phyloP scores from a whole-genome alignment of 2,888 invertebrate genomes.

The Hydrotaea diabolus region DNA sequence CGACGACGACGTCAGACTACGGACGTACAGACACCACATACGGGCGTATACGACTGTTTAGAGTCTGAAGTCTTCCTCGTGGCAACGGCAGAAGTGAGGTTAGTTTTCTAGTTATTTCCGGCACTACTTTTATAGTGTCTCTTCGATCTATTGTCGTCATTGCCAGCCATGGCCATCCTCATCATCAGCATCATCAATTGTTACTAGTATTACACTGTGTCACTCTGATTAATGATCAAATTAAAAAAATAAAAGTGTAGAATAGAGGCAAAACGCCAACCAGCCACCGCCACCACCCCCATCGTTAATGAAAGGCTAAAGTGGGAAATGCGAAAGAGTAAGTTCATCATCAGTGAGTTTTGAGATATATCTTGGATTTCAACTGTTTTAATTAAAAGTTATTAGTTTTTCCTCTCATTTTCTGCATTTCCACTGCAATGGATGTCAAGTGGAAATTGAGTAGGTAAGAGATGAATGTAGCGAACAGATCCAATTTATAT shows the following conservation, averaged over 20 bases:
- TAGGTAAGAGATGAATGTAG: neutral
- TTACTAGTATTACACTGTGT: constrained; percentile 27
- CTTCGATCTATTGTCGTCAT: constrained; percentile 1
- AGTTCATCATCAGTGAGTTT: constrained; percentile 24
- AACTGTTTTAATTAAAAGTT: constrained; percentile 50
- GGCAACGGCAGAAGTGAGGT: constrained; percentile 29
- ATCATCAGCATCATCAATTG: constrained; percentile 30
- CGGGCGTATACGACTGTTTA: neutral
- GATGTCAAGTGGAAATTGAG: constrained; percentile 22
- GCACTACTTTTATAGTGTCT: constrained; percentile 8
- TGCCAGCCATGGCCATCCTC: neutral
- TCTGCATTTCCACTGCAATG: neutral
- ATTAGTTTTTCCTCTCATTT: constrained; percentile 13
- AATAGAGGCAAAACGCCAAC: constrained; percentile 1
- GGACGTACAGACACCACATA: neutral
- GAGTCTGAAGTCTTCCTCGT: no score
- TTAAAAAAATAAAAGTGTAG: constrained; percentile 42
- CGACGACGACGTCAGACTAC: neutral
- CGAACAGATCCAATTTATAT: constrained; percentile 22
- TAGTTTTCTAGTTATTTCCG: constrained; percentile 22
- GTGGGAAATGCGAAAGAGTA: constrained; percentile 30
- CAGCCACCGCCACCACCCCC: constrained; percentile 39
- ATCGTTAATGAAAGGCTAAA: constrained; percentile 50
- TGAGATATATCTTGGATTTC: constrained; percentile 20
- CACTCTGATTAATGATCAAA: constrained; percentile 63